Conservation (phyloP, 2,797 vertebrate genomes). For the Cryptoblepharus egeriae region DNA sequence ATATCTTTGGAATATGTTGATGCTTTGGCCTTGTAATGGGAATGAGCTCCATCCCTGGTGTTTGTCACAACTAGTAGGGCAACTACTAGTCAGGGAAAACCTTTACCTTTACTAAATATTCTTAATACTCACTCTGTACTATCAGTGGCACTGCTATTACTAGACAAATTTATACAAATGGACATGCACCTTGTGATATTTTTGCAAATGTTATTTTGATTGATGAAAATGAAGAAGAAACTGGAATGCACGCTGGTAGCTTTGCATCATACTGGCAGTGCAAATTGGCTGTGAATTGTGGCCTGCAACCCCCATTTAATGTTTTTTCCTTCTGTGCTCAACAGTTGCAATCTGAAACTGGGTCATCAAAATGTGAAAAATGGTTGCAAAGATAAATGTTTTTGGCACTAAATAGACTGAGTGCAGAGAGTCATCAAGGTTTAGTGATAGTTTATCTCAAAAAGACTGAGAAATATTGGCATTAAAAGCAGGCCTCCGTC, state of each 20-base stretch:
- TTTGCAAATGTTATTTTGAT: constrained; percentile 27
- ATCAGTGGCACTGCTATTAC: neutral
- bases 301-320: constrained; percentile 31
- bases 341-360: constrained; percentile 27
- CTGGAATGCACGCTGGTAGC: neutral
- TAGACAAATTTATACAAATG: constrained; percentile 25
- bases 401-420: constrained; percentile 4
- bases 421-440: constrained; percentile 11
- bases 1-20: too few relatives aligned
- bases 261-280: constrained; percentile 12
- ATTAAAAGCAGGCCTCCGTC: too few relatives aligned
- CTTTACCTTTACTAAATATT: too few relatives aligned
- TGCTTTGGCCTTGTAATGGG: too few relatives aligned
- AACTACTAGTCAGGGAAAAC: too few relatives aligned
- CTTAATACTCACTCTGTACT: constrained; percentile 31
- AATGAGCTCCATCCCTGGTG: too few relatives aligned
- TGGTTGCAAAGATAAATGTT: constrained; percentile 17
- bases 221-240: constrained; percentile 19
- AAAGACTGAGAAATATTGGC: neutral
- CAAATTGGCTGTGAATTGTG: constrained; percentile 26
- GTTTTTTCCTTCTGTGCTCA: neutral
- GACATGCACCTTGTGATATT: neutral
- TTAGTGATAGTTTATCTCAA: constrained; percentile 11
- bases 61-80: too few relatives aligned
- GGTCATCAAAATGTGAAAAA: constrained; percentile 35